phyloP scores from a whole-genome alignment of 2,113 vertebrate species.

The Sorex araneus region DNA sequence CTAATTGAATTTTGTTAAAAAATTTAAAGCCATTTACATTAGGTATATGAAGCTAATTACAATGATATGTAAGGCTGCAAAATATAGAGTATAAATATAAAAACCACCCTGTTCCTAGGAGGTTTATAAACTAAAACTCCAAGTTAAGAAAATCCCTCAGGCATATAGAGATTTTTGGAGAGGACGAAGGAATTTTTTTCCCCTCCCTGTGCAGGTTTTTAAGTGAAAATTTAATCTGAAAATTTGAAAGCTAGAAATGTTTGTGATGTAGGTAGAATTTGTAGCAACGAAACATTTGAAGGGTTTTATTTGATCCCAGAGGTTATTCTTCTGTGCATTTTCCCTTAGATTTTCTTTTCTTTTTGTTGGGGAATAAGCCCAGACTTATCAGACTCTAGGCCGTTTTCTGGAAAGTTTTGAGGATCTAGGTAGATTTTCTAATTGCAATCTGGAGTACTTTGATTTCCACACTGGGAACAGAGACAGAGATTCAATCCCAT shows the following conservation, averaged over 20 bases:
- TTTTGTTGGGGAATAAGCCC: conserved; percentile 47
- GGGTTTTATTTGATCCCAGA: conserved; percentile 53
- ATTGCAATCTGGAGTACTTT: conserved; percentile 14
- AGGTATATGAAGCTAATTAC: conserved; percentile 13
- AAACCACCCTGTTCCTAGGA: conserved; percentile 17
- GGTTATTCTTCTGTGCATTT: conserved; percentile 52
- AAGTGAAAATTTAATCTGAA: conserved; percentile 68
- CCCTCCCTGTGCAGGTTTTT: neutral
- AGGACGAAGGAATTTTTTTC: conserved; percentile 22
- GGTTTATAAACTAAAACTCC: neutral
- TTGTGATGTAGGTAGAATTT: conserved; percentile 59
- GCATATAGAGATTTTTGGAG: neutral
- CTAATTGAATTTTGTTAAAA: conserved; percentile 42
- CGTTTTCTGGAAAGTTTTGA: neutral
- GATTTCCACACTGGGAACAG: neutral
- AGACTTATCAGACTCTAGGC: neutral
- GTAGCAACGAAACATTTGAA: conserved; percentile 52
- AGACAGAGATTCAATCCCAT: neutral
- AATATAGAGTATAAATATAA: conserved; percentile 33
- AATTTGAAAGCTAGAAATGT: conserved; percentile 58
- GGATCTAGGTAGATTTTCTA: neutral
- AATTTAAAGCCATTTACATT: conserved; percentile 40
- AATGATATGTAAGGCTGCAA: neutral
- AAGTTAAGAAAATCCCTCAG: conserved; percentile 36
- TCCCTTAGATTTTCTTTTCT: conserved; percentile 70